phyloP scores from a whole-genome alignment of 1,140 invertebrate species.

The Laodelphax striatellus region DNA sequence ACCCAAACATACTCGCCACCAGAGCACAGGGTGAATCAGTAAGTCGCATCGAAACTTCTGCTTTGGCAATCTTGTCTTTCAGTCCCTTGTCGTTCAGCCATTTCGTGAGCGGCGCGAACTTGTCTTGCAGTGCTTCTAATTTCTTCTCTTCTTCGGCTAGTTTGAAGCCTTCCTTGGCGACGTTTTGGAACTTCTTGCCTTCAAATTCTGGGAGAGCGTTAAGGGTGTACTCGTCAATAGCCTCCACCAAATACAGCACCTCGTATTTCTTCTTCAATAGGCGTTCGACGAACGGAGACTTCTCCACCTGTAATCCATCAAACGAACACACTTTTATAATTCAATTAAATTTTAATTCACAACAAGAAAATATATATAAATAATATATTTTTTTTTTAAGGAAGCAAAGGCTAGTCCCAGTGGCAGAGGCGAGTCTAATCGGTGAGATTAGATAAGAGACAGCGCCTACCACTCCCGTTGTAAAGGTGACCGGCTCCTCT shows the following conservation, averaged over 20 bases:
- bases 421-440: too few species aligned
- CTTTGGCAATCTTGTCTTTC: conserved; percentile 75
- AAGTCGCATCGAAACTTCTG: conserved; percentile 79
- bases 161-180: conserved; percentile 95
- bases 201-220: conserved; percentile 97
- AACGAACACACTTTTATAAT: too few species aligned
- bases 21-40: conserved; percentile 90
- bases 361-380: too few species aligned
- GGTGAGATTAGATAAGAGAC: too few species aligned
- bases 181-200: conserved; percentile 99
- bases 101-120: conserved; percentile 81
- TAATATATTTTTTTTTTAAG: too few species aligned
- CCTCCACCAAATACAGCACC: conserved; percentile 90
- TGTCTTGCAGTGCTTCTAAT: conserved; percentile 64
- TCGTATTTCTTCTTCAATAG: conserved; percentile 91
- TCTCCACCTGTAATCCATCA: conserved; percentile 61
- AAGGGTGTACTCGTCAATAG: conserved; percentile 97
- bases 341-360: too few species aligned
- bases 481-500: too few species aligned
- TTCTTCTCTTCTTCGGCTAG: conserved; percentile 74
- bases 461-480: too few species aligned
- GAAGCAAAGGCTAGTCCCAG: too few species aligned
- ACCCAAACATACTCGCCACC: conserved; percentile 92
- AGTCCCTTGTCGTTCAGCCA: conserved; percentile 84
- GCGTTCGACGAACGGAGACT: conserved; percentile 92